Evolutionary conservation across 2,113 vertebrate species (phyloP).

Genomic region (Nipponia nippon): DNA sequence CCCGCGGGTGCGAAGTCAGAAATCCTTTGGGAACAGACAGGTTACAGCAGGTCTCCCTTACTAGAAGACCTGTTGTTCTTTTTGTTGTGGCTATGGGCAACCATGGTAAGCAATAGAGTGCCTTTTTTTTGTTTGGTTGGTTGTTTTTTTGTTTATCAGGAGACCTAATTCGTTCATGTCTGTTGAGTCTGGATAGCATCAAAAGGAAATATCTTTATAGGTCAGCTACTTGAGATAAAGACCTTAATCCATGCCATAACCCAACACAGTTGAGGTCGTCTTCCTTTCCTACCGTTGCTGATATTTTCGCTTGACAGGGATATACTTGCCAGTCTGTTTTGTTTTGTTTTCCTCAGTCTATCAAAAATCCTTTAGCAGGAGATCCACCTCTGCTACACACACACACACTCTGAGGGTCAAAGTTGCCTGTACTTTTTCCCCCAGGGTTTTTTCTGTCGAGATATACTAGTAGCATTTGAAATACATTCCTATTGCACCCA

Average conservation of each 20-base stretch:
- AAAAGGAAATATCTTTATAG: not conserved
- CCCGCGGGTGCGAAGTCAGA: fast-evolving
- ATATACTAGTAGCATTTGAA: not conserved
- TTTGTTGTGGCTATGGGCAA: not conserved
- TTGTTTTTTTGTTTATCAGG: not conserved
- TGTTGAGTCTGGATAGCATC: not conserved
- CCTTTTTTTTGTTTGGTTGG: no score
- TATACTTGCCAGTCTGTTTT: not conserved
- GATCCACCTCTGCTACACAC: not conserved
- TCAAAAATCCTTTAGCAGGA: not conserved
- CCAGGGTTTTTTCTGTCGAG: not conserved
- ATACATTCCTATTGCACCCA: not conserved
- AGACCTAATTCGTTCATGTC: not conserved
- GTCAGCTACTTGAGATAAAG: not conserved
- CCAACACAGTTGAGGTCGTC: not conserved
- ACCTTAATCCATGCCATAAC: not conserved
- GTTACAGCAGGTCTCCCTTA: not conserved
- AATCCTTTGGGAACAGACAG: not conserved
- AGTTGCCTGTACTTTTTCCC: not conserved
- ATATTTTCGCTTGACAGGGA: not conserved
- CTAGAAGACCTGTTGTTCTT: not conserved
- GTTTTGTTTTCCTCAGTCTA: not conserved
- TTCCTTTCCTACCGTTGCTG: not conserved
- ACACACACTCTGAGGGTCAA: not conserved
- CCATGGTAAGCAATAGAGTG: not conserved